Conservation (phyloP, 2,113 vertebrate species). For the Myrmecophaga tridactyla region DNA sequence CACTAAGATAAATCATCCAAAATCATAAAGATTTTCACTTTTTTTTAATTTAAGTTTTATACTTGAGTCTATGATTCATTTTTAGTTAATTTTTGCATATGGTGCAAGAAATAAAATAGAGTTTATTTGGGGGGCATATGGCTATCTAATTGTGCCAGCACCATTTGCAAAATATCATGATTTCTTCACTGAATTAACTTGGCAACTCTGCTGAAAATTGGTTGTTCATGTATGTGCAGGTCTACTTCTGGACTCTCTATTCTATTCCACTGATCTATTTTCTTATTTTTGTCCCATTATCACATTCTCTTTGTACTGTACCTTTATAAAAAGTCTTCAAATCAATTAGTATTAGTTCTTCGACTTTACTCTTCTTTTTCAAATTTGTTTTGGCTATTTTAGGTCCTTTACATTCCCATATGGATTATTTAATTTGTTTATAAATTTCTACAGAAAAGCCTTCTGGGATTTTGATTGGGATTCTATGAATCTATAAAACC, state of each 20-base stretch:
- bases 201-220: neutral
- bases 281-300: neutral
- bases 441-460: slow-evolving; percentile 3
- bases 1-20: slow-evolving; percentile 14
- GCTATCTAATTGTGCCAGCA: neutral
- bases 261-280: neutral
- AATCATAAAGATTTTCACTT: neutral
- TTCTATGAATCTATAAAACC: neutral
- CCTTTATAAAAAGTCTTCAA: neutral
- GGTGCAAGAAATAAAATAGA: neutral
- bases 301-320: neutral
- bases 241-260: neutral
- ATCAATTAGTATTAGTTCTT: neutral
- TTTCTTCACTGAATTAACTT: neutral
- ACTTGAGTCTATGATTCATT: neutral
- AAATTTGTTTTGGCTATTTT: neutral
- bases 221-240: neutral
- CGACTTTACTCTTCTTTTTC: neutral
- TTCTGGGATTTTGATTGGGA: slow-evolving; percentile 11
- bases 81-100: neutral
- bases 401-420: neutral
- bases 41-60: slow-evolving; percentile 15
- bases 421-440: neutral
- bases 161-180: neutral
- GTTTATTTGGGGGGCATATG: neutral